Conservation (phyloP, 2,113 vertebrate species). For the Beaufortia kweichowensis region DNA sequence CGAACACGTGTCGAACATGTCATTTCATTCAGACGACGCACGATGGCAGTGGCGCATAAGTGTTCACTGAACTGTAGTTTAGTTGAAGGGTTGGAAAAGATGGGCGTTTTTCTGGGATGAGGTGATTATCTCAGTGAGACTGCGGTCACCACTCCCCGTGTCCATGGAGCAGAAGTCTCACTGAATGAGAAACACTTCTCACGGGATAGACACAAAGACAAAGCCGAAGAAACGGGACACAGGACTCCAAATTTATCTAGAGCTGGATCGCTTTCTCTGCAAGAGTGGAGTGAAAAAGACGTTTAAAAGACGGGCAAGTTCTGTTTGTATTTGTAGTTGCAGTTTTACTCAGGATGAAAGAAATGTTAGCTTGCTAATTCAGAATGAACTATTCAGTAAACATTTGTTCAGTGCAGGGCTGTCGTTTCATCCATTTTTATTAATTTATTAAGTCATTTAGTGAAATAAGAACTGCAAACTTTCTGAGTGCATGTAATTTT, state of each 20-base stretch:
- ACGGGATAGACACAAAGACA: constrained; percentile 28
- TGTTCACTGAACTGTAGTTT: background rate
- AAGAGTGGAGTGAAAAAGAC: constrained; percentile 38
- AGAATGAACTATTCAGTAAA: background rate
- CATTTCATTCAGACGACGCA: background rate
- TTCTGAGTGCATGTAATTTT: too few species aligned
- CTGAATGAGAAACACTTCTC: constrained; percentile 36
- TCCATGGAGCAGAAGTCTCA: constrained; percentile 13
- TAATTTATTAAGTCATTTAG: too few species aligned
- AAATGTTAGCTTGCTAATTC: background rate
- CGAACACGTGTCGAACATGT: too few species aligned
- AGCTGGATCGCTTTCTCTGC: constrained; percentile 31
- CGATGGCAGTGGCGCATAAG: constrained; percentile 4
- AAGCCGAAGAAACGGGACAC: background rate
- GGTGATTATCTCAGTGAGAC: constrained; percentile 29
- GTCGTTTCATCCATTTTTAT: background rate
- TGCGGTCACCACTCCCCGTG: constrained; percentile 21
- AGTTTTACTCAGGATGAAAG: background rate
- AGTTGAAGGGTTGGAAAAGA: background rate
- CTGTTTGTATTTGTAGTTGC: constrained; percentile 10
- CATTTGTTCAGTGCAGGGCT: too few species aligned
- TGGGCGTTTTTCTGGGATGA: constrained; percentile 40
- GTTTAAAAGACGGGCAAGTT: constrained; percentile 43
- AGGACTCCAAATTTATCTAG: background rate
- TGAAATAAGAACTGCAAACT: background rate